Evolutionary conservation across 2,888 invertebrate species (phyloP), one percentile per base, ranked within the genome.

Genomic region (Spilarctia lutea): DNA sequence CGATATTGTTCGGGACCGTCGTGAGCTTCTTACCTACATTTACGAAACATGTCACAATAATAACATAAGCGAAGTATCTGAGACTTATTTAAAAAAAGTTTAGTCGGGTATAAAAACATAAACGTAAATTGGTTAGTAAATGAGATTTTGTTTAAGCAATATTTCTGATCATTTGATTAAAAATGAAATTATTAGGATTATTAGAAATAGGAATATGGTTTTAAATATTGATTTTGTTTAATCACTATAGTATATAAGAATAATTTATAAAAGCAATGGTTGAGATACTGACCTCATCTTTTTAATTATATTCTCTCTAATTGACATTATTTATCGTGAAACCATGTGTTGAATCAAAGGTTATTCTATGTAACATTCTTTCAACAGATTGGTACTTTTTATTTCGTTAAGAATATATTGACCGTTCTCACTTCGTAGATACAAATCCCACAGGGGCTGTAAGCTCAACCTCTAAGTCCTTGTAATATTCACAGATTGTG

Each of bases 401-500:
- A 63, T 63, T 63, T 63, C 16, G 60, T 63, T 63, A 63, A 7
- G 16, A 63, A 30, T 63, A 63, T 63, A 63, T 30, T 56, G 27
- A 27, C 60, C n/a, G 30, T 63, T 63, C 18, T 18, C 30, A 6
- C 63, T 33, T 48, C 11, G 30, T 68, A 27, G 30, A 68, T 68
- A 68, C 24, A 30, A 68, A 48, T 48, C 68, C 48, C 27, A 45
- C 45, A 24, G 24, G 68, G 2, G 68, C 45, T 48, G 63, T 63
- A 63, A 63, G 7, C 63, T 30, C 63, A 63, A 63, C 63, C 63
- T 63, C 63, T 18, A 63, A 63, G 27, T 63, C 27, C 30, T 63
- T 63, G 63, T 63, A 63, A 63, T 63, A 63, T 63, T 63, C 27
- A 63, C 63, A 16, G 63, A 63, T 63, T 63, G 63, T 63, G 63